Conservation (phyloP, 2,113 vertebrate species). For the Apodemus speciosus region DNA sequence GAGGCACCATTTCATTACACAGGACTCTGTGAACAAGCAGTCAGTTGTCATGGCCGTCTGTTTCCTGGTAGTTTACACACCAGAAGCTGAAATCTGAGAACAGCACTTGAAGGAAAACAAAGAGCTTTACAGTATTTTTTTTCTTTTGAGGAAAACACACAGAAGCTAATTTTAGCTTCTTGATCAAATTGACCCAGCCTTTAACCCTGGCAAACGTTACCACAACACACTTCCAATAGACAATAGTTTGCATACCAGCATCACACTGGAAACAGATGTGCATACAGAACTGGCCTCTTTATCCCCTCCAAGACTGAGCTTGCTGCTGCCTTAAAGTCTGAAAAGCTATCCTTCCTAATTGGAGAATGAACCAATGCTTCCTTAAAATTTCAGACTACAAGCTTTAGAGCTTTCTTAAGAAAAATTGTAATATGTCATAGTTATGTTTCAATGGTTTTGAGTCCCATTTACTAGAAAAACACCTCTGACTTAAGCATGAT, state of each 20-base stretch:
- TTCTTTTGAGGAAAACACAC: conserved; percentile 89
- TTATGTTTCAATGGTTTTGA: conserved; percentile 85
- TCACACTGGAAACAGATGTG: conserved; percentile 91
- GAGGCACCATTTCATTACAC: conserved; percentile 74
- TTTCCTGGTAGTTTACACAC: conserved; percentile 84
- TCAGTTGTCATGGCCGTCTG: conserved; percentile 79
- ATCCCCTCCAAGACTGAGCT: conserved; percentile 72
- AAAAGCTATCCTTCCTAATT: conserved; percentile 79
- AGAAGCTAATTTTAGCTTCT: conserved; percentile 93
- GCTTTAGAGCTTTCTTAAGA: conserved; percentile 72
- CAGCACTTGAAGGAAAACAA: conserved; percentile 87
- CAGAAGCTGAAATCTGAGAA: conserved; percentile 85
- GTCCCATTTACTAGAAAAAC: conserved; percentile 86
- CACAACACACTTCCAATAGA: conserved; percentile 91
- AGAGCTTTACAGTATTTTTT: conserved; percentile 87
- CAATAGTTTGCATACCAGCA: conserved; percentile 92
- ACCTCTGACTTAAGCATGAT: conserved; percentile 91
- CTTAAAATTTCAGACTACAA: conserved; percentile 76
- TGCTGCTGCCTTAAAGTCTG: conserved; percentile 71
- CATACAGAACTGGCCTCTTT: conserved; percentile 75
- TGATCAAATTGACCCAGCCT: conserved; percentile 93
- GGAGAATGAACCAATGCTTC: conserved; percentile 78
- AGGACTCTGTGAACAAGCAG: conserved; percentile 72
- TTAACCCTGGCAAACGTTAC: conserved; percentile 92
- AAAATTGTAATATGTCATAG: conserved; percentile 83